These are phyloP conservation scores for Crossocerus cetratus DNA, from an alignment of 2,888 invertebrate genomes.

Conservation along the genomic window DNA sequence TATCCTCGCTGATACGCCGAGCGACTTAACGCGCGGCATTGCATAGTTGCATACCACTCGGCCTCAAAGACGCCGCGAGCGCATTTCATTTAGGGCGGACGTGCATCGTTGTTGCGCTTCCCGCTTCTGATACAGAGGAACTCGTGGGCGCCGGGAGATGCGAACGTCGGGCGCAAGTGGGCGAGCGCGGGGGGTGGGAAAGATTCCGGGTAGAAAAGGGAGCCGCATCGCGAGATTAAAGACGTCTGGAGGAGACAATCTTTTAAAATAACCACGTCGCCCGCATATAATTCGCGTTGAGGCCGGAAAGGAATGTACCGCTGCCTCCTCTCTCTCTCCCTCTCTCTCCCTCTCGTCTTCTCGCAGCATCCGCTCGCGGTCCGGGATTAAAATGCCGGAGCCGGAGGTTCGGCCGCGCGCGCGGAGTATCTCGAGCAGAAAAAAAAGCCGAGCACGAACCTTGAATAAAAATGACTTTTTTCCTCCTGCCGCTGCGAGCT, in stretches of 20 bases:
- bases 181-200: not conserved
- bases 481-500: not conserved
- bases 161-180: not conserved
- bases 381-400: conserved; percentile 41
- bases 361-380: conserved; percentile 1
- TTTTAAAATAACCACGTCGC: conserved; percentile 62
- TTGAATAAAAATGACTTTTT: conserved; percentile 28
- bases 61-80: conserved; percentile 10
- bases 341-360: conserved; percentile 24
- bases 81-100: conserved; percentile 28
- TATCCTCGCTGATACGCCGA: not conserved
- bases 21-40: not conserved
- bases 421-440: conserved; percentile 24
- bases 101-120: not conserved
- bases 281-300: conserved; percentile 52
- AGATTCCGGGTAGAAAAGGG: not conserved
- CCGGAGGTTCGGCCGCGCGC: not conserved
- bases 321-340: conserved; percentile 13
- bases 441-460: conserved; percentile 26
- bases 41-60: not conserved
- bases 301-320: conserved; percentile 29
- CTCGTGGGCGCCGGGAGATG: not conserved
- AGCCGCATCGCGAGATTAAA: conserved; percentile 58
- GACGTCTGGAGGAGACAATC: conserved; percentile 59
- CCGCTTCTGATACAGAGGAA: no score